Evolutionary conservation across 2,797 vertebrate genomes (phyloP).

Genomic region (Yasuhikotakia modesta): DNA sequence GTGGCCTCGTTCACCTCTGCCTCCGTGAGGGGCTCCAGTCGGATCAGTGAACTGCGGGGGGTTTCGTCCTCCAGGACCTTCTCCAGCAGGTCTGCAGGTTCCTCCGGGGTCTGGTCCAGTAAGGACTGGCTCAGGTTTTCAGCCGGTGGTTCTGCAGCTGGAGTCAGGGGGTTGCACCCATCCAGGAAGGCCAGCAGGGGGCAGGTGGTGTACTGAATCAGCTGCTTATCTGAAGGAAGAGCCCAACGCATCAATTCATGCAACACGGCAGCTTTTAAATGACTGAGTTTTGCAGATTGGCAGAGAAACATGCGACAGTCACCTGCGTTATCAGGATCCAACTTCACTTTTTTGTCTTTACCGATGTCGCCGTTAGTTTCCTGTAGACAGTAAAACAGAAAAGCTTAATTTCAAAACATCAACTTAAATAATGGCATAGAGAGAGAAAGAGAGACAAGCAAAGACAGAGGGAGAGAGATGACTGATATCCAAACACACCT

Average conservation of each 20-base stretch:
- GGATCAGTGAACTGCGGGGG: conserved; percentile 86
- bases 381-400: conserved; percentile 49
- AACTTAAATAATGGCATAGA: neutral
- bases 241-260: neutral
- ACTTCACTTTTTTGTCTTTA: conserved; percentile 46
- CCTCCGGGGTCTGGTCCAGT: conserved; percentile 65
- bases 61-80: conserved; percentile 67
- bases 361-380: conserved; percentile 58
- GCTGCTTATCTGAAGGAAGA: conserved; percentile 81
- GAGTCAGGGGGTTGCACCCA: conserved; percentile 74
- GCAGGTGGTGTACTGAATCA: conserved; percentile 92
- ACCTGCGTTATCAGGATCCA: conserved; percentile 63
- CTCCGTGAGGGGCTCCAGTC: conserved; percentile 92
- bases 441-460: too few species aligned
- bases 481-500: conserved; percentile 67
- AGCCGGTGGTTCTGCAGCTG: conserved; percentile 68
- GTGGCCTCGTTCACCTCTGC: conserved; percentile 90
- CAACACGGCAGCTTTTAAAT: neutral
- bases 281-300: neutral
- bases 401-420: neutral
- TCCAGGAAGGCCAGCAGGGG: conserved; percentile 91
- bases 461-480: neutral
- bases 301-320: neutral
- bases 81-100: conserved; percentile 81
- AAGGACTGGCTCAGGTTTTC: conserved; percentile 62